A percentile compares a stretch with the other conserved stretches of the same genome.
These are phyloP conservation scores for Chloromyia formosa DNA, from an alignment of 2,888 invertebrate genomes.

Conservation along the genomic window DNA sequence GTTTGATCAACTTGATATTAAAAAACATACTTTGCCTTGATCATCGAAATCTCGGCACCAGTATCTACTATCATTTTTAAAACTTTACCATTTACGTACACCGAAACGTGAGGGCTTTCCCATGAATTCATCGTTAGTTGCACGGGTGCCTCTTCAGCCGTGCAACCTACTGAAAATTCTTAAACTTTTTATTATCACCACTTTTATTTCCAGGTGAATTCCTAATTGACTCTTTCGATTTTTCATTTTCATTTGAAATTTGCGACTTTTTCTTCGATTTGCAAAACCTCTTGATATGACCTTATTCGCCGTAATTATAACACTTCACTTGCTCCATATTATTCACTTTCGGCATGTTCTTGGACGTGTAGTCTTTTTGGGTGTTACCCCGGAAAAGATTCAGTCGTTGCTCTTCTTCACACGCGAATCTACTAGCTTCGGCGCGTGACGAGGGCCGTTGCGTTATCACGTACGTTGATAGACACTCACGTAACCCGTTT, in stretches of 20 bases:
- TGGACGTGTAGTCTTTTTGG: neutral
- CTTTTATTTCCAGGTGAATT: too few species aligned
- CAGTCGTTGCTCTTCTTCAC: neutral
- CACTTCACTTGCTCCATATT: neutral
- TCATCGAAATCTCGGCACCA: neutral
- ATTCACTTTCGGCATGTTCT: neutral
- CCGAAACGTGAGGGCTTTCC: slow-evolving; percentile 13
- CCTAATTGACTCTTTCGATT: too few species aligned
- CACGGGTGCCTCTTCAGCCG: neutral
- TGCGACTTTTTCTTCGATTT: neutral
- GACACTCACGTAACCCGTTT: neutral
- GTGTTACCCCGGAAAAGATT: neutral
- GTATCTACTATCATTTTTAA: neutral
- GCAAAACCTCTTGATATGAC: too few species aligned
- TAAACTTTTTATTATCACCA: too few species aligned
- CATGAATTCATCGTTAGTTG: neutral
- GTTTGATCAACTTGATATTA: too few species aligned
- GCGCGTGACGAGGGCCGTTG: neutral
- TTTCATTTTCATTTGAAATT: neutral
- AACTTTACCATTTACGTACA: neutral
- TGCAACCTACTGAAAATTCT: too few species aligned
- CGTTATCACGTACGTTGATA: neutral
- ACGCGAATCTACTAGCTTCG: neutral
- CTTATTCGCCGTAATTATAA: neutral
- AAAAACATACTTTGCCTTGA: too few species aligned